Percentiles rank a stretch among this genome's conserved stretches.
phyloP scores from a whole-genome alignment of 1,140 invertebrate genomes.

The Apis mellifera region DNA sequence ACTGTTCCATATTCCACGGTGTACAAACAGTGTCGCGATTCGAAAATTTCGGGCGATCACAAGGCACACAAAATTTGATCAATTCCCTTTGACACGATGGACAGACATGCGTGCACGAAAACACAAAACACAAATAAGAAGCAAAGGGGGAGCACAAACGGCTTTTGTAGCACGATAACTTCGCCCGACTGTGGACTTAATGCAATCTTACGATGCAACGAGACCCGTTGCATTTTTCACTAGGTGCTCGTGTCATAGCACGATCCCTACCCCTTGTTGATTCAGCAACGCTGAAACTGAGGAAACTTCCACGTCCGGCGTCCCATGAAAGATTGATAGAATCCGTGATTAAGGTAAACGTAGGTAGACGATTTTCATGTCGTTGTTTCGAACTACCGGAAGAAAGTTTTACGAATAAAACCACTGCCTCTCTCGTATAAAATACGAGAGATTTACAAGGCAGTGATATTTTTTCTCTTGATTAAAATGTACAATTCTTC shows the following conservation, averaged over 20 bases:
- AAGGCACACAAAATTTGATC: neutral
- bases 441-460: neutral
- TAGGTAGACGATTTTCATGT: neutral
- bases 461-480: neutral
- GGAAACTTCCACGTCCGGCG: slow-evolving; percentile 12
- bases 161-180: slow-evolving; percentile 25
- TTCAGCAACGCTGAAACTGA: neutral
- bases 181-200: neutral
- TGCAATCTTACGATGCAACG: neutral
- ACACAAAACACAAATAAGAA: neutral
- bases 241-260: slow-evolving; percentile 6
- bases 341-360: slow-evolving; percentile 23
- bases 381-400: neutral
- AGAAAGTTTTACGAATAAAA: slow-evolving; percentile 1
- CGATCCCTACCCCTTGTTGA: slow-evolving; percentile 8
- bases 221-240: neutral
- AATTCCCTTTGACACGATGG: neutral
- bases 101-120: neutral
- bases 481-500: no score
- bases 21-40: neutral
- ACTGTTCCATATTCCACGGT: no score
- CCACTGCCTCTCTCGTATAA: neutral
- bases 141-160: neutral
- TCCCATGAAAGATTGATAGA: slow-evolving; percentile 26
- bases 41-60: neutral